phyloP scores from a whole-genome alignment of 2,797 vertebrate species.

The Pangasius sanitwongsei region DNA sequence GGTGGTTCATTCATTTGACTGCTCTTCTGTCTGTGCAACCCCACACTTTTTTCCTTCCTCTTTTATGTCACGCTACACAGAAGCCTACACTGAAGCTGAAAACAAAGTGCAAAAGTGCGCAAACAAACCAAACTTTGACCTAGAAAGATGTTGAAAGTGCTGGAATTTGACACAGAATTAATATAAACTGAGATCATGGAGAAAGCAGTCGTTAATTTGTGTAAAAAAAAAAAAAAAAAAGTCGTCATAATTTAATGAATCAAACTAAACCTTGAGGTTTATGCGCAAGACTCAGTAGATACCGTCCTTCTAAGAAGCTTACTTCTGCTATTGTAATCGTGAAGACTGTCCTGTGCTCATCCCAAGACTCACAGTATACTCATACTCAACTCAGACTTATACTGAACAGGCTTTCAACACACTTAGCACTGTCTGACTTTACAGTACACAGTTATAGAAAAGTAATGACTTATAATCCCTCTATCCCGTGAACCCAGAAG shows the following conservation, averaged over 20 bases:
- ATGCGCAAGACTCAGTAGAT: neutral
- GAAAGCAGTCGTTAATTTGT: neutral
- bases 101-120: neutral
- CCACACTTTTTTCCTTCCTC: slow-evolving; percentile 60
- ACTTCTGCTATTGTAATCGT: neutral
- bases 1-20: slow-evolving; percentile 53
- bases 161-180: neutral
- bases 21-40: slow-evolving; percentile 41
- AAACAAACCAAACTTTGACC: neutral
- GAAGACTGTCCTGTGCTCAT: neutral
- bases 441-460: neutral
- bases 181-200: neutral
- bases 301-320: neutral
- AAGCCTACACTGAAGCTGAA: slow-evolving; percentile 30
- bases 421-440: neutral
- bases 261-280: neutral
- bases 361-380: neutral
- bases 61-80: slow-evolving; percentile 51
- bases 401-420: neutral
- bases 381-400: neutral
- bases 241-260: neutral
- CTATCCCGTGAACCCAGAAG: neutral
- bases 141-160: neutral
- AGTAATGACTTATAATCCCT: neutral
- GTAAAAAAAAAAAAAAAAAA: neutral